Base-by-base conservation (phyloP, 2,113 vertebrate genomes). In the Hemicordylus capensis region DNA sequence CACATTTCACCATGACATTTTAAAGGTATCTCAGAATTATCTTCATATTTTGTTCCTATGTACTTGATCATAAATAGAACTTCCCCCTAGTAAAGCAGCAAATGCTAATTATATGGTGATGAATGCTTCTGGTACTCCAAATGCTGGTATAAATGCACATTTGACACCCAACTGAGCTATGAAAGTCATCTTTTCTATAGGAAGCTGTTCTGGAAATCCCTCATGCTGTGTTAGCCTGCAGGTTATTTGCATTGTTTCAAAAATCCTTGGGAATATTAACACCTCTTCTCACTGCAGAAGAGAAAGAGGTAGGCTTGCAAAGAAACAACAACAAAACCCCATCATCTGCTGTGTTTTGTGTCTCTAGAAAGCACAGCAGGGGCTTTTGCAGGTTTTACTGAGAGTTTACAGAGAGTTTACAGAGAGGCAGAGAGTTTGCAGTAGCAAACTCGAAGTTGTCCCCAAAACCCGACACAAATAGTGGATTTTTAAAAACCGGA, bases 221-320 rank as follows among this genome's bases (percentile, higher is more conserved):
- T 58, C 22, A 9, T 78, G 85, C 46, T 42, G 1, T 51, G 0
- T 64, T 67, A 58, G 28, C 56, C 39, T 48, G 56, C 28, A 24
- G 15, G 20, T 8, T 76, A 82, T 89, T 88, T 86, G 73, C 34
- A 20, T 85, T 76, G 22, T 5, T 79, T 75, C 70, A 83, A 48
- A 17, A 89, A 44, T 37, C 48, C 1, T 51, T 76, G 1, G 39
- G 67, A 86, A 58, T 0, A 17, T 31, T 73, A 67, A 63, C 74
- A 84, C 1, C 1, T 0, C 5, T 80, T 44, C 37, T 24, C 64
- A 54, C 31, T 14, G 39, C 34, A 86, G 22, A 86, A 74, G 1
- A 63, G 19, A 37, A 7, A 61, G 51, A 51, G 19, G 24, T 63
- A 42, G 34, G 1, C 12, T 79, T 81, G 69, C 69, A 89, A 83